Base-by-base conservation (phyloP, 2,888 invertebrate species). In the Eulithis prunata region DNA sequence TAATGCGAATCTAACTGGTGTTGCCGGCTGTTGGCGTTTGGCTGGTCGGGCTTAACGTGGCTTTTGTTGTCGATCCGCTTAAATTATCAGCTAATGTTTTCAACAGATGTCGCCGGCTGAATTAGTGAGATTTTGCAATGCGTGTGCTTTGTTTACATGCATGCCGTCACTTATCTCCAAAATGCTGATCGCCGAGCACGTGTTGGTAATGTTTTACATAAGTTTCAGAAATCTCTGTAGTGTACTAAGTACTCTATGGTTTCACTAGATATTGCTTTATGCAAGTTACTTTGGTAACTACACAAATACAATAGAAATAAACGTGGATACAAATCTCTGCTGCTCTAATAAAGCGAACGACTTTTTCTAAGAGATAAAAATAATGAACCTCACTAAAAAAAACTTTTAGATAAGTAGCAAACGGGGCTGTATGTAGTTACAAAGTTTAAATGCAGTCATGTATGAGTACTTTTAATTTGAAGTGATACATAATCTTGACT, bases 1-100 rank as follows among this genome's bases (percentile, higher is more conserved):
- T 90, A 90, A 89, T 86, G 89, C 84, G 89, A 87, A 86, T 88
- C 87, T 86, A 88, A 91, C 88, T 89, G 83, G 80, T 84, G 81
- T 88, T 79, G 80, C 78, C 79, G 80, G 81, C 79, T 79, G 81
- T 79, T 79, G 80, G 80, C 80, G 82, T 82, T 81, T 79, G 72
- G 74, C 68, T 68, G 76, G 73, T 71, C 75, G 81, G 80, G 81
- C 82, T 86, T 81, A 78, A 78, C 76, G 67, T 74, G 73, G 79
- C 85, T 83, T 88, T 90, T 88, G 85, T 85, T 84, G 81, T 80
- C 74, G 78, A 79, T 82, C 78, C 77, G 72, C 78, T 76, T 75
- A 78, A 80, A 79, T 78, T 80, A 82, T 83, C 79, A 80, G 79
- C 74, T 77, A 80, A 78, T 81, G 76, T 77, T 83, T 77, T 74